Conservation (phyloP, 2,113 vertebrate genomes). For the Butastur rufipennis region DNA sequence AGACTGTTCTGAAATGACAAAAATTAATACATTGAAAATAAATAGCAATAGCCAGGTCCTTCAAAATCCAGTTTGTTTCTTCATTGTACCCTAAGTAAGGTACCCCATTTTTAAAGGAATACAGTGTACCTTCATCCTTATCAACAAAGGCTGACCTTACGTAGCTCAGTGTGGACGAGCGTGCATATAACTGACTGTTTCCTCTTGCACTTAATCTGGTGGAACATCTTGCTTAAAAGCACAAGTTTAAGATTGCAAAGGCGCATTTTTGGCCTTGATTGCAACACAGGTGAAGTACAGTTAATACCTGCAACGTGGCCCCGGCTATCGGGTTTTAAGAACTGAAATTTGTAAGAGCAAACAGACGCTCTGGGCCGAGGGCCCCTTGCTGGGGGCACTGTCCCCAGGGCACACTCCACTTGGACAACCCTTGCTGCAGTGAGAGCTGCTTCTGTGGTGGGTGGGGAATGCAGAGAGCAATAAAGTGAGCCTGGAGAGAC, state of each 20-base stretch:
- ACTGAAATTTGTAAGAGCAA: background rate
- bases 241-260: constrained; percentile 24
- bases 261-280: background rate
- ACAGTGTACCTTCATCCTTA: background rate
- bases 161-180: background rate
- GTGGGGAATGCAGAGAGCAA: background rate
- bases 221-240: constrained; percentile 30
- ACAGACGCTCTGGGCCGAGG: background rate
- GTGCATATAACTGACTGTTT: background rate
- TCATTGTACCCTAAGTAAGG: background rate
- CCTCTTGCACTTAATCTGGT: background rate
- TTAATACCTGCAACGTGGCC: background rate
- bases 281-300: constrained; percentile 37
- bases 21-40: background rate
- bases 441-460: background rate
- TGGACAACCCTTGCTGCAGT: background rate
- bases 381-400: background rate
- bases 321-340: background rate
- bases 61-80: background rate
- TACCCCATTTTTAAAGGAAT: background rate
- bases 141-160: background rate
- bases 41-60: background rate
- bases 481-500: background rate
- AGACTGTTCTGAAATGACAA: background rate
- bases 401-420: accelerated